These are phyloP conservation scores for Papilio gigon DNA, from an alignment of 2,888 invertebrate genomes.

Conservation along the genomic window DNA sequence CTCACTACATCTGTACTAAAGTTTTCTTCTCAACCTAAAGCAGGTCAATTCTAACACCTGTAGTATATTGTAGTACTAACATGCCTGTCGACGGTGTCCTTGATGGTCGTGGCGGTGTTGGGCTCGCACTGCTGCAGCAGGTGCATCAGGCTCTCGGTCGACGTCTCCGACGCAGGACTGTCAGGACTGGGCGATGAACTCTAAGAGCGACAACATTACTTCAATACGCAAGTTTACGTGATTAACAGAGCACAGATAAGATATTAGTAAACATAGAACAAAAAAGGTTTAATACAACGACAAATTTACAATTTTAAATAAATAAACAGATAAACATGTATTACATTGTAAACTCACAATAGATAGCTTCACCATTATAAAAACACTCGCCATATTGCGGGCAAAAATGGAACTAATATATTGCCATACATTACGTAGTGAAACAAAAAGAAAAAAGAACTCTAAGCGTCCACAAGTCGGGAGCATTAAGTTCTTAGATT, in stretches of 20 bases:
- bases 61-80: constrained; percentile 74
- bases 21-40: too few relatives aligned
- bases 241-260: neutral
- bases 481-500: too few relatives aligned
- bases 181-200: constrained; percentile 82
- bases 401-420: too few relatives aligned
- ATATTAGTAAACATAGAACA: too few relatives aligned
- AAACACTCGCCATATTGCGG: too few relatives aligned
- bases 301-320: too few relatives aligned
- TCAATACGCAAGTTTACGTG: too few relatives aligned
- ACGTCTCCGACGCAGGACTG: constrained; percentile 83
- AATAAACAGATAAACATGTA: constrained; percentile 4
- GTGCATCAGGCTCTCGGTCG: constrained; percentile 84
- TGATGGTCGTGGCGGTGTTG: constrained; percentile 84
- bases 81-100: constrained; percentile 87
- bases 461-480: too few relatives aligned
- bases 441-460: neutral
- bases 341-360: neutral
- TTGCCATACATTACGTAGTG: too few relatives aligned
- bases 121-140: constrained; percentile 86
- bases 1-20: too few relatives aligned
- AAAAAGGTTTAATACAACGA: too few relatives aligned
- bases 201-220: constrained; percentile 53
- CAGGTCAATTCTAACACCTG: neutral
- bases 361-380: too few relatives aligned